Base-by-base conservation (phyloP, 2,797 vertebrate genomes). In the Danio choprae region DNA sequence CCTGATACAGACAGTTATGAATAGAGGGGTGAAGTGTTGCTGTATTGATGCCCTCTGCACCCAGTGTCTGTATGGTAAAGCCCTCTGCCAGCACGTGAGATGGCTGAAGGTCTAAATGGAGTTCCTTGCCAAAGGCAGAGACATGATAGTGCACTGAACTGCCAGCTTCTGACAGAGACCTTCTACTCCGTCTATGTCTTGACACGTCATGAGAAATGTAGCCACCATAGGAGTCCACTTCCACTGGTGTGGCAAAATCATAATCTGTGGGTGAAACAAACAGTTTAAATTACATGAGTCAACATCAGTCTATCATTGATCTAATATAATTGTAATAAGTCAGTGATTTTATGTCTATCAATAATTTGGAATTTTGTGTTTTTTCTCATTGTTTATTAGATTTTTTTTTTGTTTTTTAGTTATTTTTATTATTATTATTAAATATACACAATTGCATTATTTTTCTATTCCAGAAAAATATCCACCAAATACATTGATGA, bases 1-100 rank as follows among this genome's bases (percentile, higher is more conserved):
- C 98, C 93, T 98, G 97, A 94, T 98, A 99, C 87, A 98, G 94
- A 89, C 98, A 99, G 86, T 86, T 88, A 71, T 90, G 94, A 81
- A 95, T 80, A 8, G 85, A 86, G 4, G 85, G 89, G 12, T 94
- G 92, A 48, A 80, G 90, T 81, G 84, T 88, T 81, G 92, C 86
- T 40, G 92, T 89, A 79, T 92, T 81, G 84, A 95, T 87, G 87
- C 96, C 96, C 36, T 94, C 91, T 65, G 90, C 89, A 78, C 94
- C 91, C 0, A 98, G 88, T 22, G 92, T 94, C 92, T 98, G 96
- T 89, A 99, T 94, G 5, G 93, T 91, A 92, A 99, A 97, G 16
- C 94, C 95, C 20, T 90, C 92, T 65, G 95, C 94, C 50, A 99
- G 90, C 88, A 99, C 94, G 1, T 90, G 87, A 4, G 97, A 95